phyloP scores from a whole-genome alignment of 1,140 invertebrate species.

The Cotesia chilonis region DNA sequence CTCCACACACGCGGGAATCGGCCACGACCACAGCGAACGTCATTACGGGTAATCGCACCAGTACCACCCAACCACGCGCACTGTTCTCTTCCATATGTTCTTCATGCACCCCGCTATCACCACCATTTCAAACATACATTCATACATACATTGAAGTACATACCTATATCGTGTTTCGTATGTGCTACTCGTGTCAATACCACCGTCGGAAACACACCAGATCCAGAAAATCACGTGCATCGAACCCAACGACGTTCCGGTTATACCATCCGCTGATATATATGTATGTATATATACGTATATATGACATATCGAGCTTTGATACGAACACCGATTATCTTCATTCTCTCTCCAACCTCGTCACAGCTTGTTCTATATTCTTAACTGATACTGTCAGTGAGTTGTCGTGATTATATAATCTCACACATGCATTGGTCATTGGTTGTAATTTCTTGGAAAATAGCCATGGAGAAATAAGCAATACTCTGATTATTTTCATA shows the following conservation, averaged over 20 bases:
- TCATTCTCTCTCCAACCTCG: too few relatives aligned
- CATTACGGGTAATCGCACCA: conserved; percentile 62
- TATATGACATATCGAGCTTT: background rate
- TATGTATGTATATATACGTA: background rate
- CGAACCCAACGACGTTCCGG: conserved; percentile 7
- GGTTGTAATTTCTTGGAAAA: too few relatives aligned
- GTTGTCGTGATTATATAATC: too few relatives aligned
- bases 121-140: background rate
- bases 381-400: too few relatives aligned
- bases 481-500: too few relatives aligned
- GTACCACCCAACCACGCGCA: conserved; percentile 45
- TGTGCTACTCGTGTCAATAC: conserved; percentile 2
- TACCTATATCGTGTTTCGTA: background rate
- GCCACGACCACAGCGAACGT: conserved; percentile 43
- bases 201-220: conserved; percentile 35
- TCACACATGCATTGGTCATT: too few relatives aligned
- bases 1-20: conserved; percentile 46
- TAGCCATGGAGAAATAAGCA: too few relatives aligned
- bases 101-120: too few relatives aligned
- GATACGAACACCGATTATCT: too few relatives aligned
- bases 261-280: background rate
- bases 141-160: conserved; percentile 1
- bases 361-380: too few relatives aligned
- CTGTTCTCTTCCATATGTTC: conserved; percentile 13
- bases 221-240: conserved; percentile 53